These are phyloP conservation scores for Ploceus nigricollis DNA, from an alignment of 2,113 vertebrate species.

Conservation along the genomic window DNA sequence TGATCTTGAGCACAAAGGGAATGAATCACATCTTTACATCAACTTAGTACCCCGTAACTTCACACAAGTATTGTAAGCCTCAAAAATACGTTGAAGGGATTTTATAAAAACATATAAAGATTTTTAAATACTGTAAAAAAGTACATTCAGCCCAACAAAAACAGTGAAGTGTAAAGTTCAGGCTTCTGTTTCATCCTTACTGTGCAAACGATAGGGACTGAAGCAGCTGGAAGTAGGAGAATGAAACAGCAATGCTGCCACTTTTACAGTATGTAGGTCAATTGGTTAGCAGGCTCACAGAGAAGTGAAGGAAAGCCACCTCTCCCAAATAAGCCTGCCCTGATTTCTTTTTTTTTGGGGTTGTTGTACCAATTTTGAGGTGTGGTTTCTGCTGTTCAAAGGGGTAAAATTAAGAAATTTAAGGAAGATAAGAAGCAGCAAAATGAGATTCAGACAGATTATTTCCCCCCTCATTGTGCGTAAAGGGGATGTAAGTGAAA, in stretches of 20 bases:
- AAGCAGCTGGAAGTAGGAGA: not conserved
- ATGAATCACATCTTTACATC: not conserved
- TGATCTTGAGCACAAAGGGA: not conserved
- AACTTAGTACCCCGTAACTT: not conserved
- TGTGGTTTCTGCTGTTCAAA: not conserved
- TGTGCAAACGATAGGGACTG: not conserved
- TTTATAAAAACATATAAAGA: slow-evolving; percentile 1
- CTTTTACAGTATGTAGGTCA: not conserved
- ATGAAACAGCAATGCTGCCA: not conserved
- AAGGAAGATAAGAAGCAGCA: not conserved
- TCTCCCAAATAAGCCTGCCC: not conserved
- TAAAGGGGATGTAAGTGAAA: not conserved
- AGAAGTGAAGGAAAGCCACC: not conserved
- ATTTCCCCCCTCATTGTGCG: not conserved
- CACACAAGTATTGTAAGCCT: not conserved
- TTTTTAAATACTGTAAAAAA: slow-evolving; percentile 9
- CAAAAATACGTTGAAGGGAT: slow-evolving; percentile 11
- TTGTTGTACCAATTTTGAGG: not conserved
- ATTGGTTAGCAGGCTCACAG: not conserved
- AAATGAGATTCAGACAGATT: not conserved
- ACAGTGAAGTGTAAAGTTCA: not conserved
- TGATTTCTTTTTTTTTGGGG: not conserved
- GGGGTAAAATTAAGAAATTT: not conserved
- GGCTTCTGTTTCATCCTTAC: slow-evolving; percentile 30
- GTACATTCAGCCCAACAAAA: not conserved